Percentiles rank a stretch among this genome's conserved stretches.
Evolutionary conservation across 2,113 vertebrate genomes (phyloP).

Genomic region (Gambusia holbrooki): DNA sequence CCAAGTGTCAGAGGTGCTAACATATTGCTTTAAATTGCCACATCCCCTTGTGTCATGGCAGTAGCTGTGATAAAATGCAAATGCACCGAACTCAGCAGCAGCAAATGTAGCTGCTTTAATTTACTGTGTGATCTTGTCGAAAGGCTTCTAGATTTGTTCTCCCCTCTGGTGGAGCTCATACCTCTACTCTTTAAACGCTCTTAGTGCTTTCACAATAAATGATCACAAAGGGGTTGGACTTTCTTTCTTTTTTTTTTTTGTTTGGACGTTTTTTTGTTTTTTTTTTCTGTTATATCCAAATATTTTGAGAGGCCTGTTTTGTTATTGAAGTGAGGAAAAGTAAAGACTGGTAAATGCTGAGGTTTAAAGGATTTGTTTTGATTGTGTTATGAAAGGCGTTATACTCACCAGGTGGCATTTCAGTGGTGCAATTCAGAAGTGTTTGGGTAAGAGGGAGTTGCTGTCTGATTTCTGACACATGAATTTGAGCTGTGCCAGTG

Average conservation of each 20-base stretch:
- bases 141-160: conserved; percentile 18
- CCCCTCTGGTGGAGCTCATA: conserved; percentile 17
- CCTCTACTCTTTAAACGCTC: conserved; percentile 17
- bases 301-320: background rate
- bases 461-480: conserved; percentile 11
- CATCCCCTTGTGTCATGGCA: conserved; percentile 27
- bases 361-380: background rate
- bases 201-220: conserved; percentile 25
- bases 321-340: background rate
- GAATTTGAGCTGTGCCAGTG: conserved; percentile 8
- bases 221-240: conserved; percentile 13
- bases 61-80: conserved; percentile 26
- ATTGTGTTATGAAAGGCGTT: background rate
- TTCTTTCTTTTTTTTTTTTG: background rate
- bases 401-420: conserved; percentile 3
- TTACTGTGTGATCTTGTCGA: background rate
- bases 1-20: conserved; percentile 39
- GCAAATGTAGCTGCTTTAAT: conserved; percentile 15
- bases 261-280: background rate
- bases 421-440: conserved; percentile 9
- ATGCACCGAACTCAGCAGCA: conserved; percentile 6
- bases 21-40: conserved; percentile 48
- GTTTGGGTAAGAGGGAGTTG: background rate
- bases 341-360: conserved; percentile 6
- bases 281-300: background rate